Conservation (phyloP, 1,140 invertebrate genomes). For the Drepana arcuata region DNA sequence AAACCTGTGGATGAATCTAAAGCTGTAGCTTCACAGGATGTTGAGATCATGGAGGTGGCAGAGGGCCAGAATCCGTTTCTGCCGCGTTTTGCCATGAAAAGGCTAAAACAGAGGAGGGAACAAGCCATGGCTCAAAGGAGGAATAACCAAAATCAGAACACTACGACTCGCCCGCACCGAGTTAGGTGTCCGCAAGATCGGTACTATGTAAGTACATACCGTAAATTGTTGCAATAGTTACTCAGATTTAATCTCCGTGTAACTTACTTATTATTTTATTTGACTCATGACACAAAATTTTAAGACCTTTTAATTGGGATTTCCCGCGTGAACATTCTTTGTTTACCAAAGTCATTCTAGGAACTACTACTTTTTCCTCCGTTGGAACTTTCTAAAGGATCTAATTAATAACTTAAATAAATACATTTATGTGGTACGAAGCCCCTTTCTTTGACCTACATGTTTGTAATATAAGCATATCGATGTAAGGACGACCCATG, state of each 20-base stretch:
- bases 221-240: too few species aligned
- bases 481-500: not conserved
- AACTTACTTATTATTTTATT: too few species aligned
- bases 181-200: slow-evolving; percentile 10
- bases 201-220: slow-evolving; percentile 36
- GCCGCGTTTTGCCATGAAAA: slow-evolving; percentile 53
- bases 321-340: too few species aligned
- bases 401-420: slow-evolving; percentile 25
- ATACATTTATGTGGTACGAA: slow-evolving; percentile 12
- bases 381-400: too few species aligned
- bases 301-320: too few species aligned
- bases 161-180: slow-evolving; percentile 3
- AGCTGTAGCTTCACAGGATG: slow-evolving; percentile 5
- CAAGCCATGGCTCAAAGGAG: slow-evolving; percentile 34
- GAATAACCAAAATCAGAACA: slow-evolving; percentile 21
- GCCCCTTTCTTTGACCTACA: slow-evolving; percentile 49
- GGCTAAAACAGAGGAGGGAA: slow-evolving; percentile 38
- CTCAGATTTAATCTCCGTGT: too few species aligned
- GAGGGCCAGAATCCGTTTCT: slow-evolving; percentile 51
- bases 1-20: slow-evolving; percentile 27
- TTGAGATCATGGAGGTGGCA: slow-evolving; percentile 53
- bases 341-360: too few species aligned
- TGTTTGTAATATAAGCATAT: slow-evolving; percentile 31
- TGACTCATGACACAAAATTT: too few species aligned
- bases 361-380: too few species aligned